Evolutionary conservation across 1,140 invertebrate genomes (phyloP).

Genomic region (Spodoptera litura): DNA sequence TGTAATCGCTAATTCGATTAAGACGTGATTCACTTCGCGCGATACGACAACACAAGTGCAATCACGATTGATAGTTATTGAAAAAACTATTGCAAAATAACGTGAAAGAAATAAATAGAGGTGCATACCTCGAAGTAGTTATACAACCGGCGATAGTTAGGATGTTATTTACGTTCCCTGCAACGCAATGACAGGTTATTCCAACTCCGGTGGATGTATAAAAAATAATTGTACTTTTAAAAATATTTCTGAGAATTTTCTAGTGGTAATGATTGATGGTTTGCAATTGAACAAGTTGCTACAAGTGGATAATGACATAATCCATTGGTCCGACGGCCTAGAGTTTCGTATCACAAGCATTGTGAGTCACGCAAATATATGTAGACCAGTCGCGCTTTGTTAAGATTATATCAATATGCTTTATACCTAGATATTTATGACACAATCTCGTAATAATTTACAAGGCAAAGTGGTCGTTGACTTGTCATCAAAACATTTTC

Average conservation of each 20-base stretch:
- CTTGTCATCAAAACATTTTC: background rate
- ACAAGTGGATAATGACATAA: slow-evolving; percentile 78
- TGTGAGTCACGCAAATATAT: slow-evolving; percentile 72
- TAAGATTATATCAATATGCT: slow-evolving; percentile 31
- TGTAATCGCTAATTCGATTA: slow-evolving; percentile 32
- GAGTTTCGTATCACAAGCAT: slow-evolving; percentile 62
- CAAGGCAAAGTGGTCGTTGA: too few relatives aligned
- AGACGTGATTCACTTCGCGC: slow-evolving; percentile 4
- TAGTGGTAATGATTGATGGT: slow-evolving; percentile 44
- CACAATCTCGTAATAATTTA: slow-evolving; percentile 29
- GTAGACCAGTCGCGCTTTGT: slow-evolving; percentile 43
- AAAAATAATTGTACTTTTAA: slow-evolving; percentile 25
- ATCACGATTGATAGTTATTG: background rate
- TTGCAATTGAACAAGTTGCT: slow-evolving; percentile 63
- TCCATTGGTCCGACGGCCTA: slow-evolving; percentile 59
- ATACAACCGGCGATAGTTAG: too few relatives aligned
- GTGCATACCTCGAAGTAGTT: too few relatives aligned
- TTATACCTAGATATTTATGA: background rate
- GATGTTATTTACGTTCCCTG: background rate
- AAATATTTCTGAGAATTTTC: slow-evolving; percentile 48
- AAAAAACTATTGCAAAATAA: background rate
- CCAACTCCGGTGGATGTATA: background rate
- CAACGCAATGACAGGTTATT: slow-evolving; percentile 19
- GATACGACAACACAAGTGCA: background rate
- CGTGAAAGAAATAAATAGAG: too few relatives aligned